phyloP scores from a whole-genome alignment of 2,888 invertebrate genomes.

The Hirtodrosophila cameraria region DNA sequence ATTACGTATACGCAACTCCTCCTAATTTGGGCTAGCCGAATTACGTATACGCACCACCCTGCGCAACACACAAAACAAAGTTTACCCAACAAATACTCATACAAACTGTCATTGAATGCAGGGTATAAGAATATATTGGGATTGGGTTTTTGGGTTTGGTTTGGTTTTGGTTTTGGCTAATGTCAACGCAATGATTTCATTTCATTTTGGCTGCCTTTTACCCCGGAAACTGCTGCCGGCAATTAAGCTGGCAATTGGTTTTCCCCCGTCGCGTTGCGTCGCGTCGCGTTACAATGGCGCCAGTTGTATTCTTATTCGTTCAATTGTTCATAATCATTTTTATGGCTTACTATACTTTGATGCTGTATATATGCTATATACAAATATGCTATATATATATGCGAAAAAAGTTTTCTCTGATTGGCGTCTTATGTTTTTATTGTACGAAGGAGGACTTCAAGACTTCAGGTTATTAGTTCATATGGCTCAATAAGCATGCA shows the following conservation, averaged over 20 bases:
- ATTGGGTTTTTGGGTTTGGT: constrained; percentile 32
- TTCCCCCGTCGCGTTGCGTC: constrained; percentile 10
- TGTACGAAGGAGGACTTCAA: too few species aligned
- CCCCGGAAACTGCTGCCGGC: constrained; percentile 76
- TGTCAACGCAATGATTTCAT: constrained; percentile 61
- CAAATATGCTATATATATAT: constrained; percentile 34
- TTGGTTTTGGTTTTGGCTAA: constrained; percentile 15
- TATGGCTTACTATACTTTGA: constrained; percentile 76
- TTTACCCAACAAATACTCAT: constrained; percentile 46
- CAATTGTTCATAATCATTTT: constrained; percentile 81
- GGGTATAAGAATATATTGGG: neutral
- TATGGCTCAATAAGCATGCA: constrained; percentile 73
- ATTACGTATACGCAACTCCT: constrained; percentile 68
- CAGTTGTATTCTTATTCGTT: constrained; percentile 58
- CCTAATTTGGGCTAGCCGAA: constrained; percentile 28
- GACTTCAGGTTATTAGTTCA: constrained; percentile 75
- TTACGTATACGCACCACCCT: constrained; percentile 59
- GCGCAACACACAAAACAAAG: constrained; percentile 21
- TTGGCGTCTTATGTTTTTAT: constrained; percentile 78
- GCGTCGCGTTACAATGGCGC: constrained; percentile 28
- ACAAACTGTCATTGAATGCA: constrained; percentile 22
- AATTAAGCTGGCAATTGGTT: constrained; percentile 64
- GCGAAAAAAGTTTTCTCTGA: constrained; percentile 72
- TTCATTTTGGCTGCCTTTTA: constrained; percentile 65
- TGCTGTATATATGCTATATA: constrained; percentile 35